Conservation (phyloP, 1,140 invertebrate genomes). For the Pseudachorutes palmiensis region DNA sequence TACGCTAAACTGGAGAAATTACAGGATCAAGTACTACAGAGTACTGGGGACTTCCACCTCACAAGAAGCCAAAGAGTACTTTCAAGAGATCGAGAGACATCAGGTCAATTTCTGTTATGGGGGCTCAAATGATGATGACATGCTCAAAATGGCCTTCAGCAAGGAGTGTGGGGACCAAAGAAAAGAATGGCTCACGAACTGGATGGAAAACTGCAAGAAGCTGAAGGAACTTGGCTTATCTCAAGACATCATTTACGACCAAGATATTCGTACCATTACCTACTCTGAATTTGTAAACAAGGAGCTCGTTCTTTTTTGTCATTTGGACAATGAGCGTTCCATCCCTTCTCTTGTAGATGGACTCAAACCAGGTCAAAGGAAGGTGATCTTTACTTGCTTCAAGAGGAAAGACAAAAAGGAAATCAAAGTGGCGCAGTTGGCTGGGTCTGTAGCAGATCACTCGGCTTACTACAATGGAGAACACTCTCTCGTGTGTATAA, state of each 20-base stretch:
- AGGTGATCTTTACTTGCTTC: constrained; percentile 91
- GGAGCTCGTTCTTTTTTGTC: constrained; percentile 93
- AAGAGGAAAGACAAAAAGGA: constrained; percentile 94
- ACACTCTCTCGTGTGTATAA: constrained; percentile 85
- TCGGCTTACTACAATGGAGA: constrained; percentile 99
- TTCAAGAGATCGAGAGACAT: constrained; percentile 88
- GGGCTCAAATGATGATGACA: constrained; percentile 79
- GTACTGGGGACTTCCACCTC: constrained; percentile 98
- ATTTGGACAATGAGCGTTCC: constrained; percentile 92
- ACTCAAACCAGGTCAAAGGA: constrained; percentile 93
- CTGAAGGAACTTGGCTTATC: constrained; percentile 79
- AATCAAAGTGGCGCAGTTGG: constrained; percentile 95
- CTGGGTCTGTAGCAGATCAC: constrained; percentile 92
- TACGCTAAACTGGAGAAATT: constrained; percentile 87
- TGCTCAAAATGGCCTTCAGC: constrained; percentile 92
- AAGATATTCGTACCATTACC: constrained; percentile 73
- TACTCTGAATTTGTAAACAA: constrained; percentile 96
- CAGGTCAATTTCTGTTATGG: constrained; percentile 82
- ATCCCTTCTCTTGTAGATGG: constrained; percentile 93
- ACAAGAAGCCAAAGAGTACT: constrained; percentile 98
- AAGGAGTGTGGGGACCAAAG: constrained; percentile 91
- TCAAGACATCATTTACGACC: constrained; percentile 87
- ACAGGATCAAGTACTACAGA: constrained; percentile 98
- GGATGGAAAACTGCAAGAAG: constrained; percentile 92
- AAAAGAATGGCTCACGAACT: constrained; percentile 94